Evolutionary conservation across 1,140 invertebrate species (phyloP), one percentile per base, ranked within the genome.

Genomic region (Procambarus clarkii): DNA sequence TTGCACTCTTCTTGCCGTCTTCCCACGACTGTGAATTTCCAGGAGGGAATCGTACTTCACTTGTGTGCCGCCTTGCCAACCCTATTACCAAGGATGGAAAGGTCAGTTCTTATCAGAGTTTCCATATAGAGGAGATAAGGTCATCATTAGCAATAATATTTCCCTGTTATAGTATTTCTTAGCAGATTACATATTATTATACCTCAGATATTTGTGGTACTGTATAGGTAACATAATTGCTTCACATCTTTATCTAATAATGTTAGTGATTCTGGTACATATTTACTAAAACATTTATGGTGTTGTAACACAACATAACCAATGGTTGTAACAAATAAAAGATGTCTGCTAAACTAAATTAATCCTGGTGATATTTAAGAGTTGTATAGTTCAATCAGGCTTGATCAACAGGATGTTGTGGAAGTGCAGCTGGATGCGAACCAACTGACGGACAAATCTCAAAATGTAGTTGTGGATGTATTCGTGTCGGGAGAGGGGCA

Each of bases 1-100:
- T 88, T 5, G 58, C 50, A 54, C 58, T 88, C 24, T 21, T 64
- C 50, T 24, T 81, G 11, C 86, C 86, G 9, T 46, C 76, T 18
- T 80, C 86, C 2, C 86, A 88, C 24, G 54, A 78, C 18, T 88
- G 86, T 71, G 46, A 50, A n/a, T 88, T 88, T 64, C 34, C 86
- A 46, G 34, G 15, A 64, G 86, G 50, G 8, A 80, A 80, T 50
- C 78, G 86, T 50, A 80, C 76, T 7, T 44, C 58, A 5, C 54
- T 88, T 7, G 54, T 80, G 1, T 88, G 86, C 45, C 77, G 60
- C 21, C 60, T 88, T 9, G 18, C 76, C 46, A 88, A 88, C 44
- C 86, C 86, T 2, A 88, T 88, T 48, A 46, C 21, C 7, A 54
- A 64, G 4, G 44, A 71, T 15, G 58, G 60, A 80, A 18, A 88